Evolutionary conservation across 2,797 vertebrate genomes (phyloP).

Genomic region (Microctenopoma lineatum): DNA sequence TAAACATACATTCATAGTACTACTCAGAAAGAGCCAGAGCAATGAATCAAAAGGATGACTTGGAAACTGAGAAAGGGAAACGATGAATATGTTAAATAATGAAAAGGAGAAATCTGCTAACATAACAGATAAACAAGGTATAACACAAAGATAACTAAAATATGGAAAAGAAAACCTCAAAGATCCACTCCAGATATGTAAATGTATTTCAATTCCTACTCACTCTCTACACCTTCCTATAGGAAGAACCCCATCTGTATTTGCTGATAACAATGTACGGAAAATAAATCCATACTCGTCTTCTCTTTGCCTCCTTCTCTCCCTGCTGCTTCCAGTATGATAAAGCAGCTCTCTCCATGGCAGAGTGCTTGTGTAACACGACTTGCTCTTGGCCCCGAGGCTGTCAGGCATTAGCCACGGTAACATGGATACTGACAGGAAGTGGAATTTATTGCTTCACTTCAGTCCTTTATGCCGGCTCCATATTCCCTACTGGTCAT

Average conservation of each 20-base stretch:
- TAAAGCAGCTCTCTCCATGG: conserved; percentile 54
- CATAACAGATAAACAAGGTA: conserved; percentile 4
- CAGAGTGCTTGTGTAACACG: conserved; percentile 48
- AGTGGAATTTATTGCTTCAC: conserved; percentile 60
- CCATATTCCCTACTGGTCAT: conserved; percentile 49
- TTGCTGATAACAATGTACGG: conserved; percentile 44
- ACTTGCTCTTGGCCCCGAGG: conserved; percentile 45
- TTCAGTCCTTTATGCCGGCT: conserved; percentile 43
- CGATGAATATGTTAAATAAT: conserved; percentile 19
- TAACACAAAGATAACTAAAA: conserved; percentile 7
- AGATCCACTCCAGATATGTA: conserved; percentile 15
- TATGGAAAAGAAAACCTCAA: neutral
- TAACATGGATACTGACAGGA: conserved; percentile 63
- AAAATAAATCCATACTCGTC: conserved; percentile 49
- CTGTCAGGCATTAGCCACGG: conserved; percentile 52
- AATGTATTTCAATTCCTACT: conserved; percentile 14
- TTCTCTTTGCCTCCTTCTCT: conserved; percentile 19
- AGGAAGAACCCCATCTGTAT: conserved; percentile 11
- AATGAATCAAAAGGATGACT: conserved; percentile 16
- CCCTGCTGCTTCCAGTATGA: conserved; percentile 40
- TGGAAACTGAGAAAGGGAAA: neutral
- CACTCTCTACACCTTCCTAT: conserved; percentile 11
- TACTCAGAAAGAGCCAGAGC: conserved; percentile 15
- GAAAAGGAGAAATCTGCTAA: neutral
- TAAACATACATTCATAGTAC: neutral